Base-by-base conservation (phyloP, 1,140 invertebrate genomes). In the Apis cerana region DNA sequence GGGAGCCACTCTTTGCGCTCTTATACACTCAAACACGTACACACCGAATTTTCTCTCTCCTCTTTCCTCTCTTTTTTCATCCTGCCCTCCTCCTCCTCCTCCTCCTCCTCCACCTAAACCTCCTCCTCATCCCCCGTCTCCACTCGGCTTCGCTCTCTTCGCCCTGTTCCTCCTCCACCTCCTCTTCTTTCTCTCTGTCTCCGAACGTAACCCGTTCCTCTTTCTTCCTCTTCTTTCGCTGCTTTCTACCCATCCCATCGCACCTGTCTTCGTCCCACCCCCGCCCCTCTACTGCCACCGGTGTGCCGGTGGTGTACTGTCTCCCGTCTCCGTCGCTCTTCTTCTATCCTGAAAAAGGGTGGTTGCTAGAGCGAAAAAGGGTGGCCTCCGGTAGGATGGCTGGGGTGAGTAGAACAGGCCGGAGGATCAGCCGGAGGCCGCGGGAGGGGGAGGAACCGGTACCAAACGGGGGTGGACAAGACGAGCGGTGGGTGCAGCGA, bases 301-400 rank as follows among this genome's bases (percentile, higher is more conserved):
- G 27, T 59, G 43, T 59, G 54, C 71, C 71, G 19, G 11, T 54
- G 59, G 65, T 27, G 27, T 19, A 56, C 67, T 21, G 21, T 69
- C 65, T 54, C 83, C 84, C 71, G 67, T 85, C 85, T 84, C 75
- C 62, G 70, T 87, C 72, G 52, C 70, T 62, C 82, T 79, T 79
- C 75, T 84, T 83, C 80, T 88, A 67, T 79, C 85, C 84, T 81
- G 86, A 83, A 89, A 86, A 89, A 90, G 86, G 86, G 86, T 78
- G 85, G 88, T 83, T 82, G 84, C 81, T 81, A 88, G 89, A 89
- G 85, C 82, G 86, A 89, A 87, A 87, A 89, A 90, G 89, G 82
- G 88, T 82, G 83, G 79, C 86, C 86, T 82, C 75, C 88, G 80
- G 69, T 80, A 83, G 77, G 83, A 48, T 59, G 75, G 82, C 27